phyloP scores from a whole-genome alignment of 1,140 invertebrate genomes.

The Aphidius gifuensis region DNA sequence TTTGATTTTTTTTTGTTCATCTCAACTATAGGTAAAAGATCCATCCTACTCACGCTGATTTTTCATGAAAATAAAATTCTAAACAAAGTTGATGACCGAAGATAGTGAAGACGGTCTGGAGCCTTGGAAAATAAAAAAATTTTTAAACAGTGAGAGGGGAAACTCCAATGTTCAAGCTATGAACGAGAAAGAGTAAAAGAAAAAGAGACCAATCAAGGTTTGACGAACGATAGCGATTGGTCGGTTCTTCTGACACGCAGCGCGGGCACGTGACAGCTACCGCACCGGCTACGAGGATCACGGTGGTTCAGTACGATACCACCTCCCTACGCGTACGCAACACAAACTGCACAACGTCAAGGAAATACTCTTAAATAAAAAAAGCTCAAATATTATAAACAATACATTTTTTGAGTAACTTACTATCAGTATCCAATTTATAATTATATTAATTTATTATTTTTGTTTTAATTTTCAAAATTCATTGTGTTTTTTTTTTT shows the following conservation, averaged over 20 bases:
- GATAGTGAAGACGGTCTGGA: too few relatives aligned
- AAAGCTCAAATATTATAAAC: neutral
- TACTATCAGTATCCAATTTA: too few relatives aligned
- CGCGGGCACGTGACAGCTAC: slow-evolving; percentile 56
- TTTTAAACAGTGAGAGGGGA: too few relatives aligned
- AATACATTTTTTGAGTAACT: too few relatives aligned
- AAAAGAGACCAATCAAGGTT: slow-evolving; percentile 61
- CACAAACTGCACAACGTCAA: slow-evolving; percentile 25
- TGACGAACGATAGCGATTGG: slow-evolving; percentile 60
- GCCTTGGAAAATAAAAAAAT: too few relatives aligned
- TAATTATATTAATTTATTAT: too few relatives aligned
- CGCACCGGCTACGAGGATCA: slow-evolving; percentile 46
- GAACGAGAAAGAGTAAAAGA: slow-evolving; percentile 20
- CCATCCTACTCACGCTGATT: too few relatives aligned
- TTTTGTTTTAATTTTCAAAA: too few relatives aligned
- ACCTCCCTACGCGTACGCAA: slow-evolving; percentile 54
- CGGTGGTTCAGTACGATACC: slow-evolving; percentile 55
- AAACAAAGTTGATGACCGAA: too few relatives aligned
- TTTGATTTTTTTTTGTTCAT: slow-evolving; percentile 5
- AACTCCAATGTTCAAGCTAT: slow-evolving; percentile 10
- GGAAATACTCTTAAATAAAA: neutral
- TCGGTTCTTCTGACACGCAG: slow-evolving; percentile 47
- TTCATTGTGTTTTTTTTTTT: too few relatives aligned
- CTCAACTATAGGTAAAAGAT: too few relatives aligned
- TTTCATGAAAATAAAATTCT: too few relatives aligned